These are phyloP conservation scores for Drosophila orena DNA, from an alignment of 1,140 invertebrate genomes.

Conservation along the genomic window DNA sequence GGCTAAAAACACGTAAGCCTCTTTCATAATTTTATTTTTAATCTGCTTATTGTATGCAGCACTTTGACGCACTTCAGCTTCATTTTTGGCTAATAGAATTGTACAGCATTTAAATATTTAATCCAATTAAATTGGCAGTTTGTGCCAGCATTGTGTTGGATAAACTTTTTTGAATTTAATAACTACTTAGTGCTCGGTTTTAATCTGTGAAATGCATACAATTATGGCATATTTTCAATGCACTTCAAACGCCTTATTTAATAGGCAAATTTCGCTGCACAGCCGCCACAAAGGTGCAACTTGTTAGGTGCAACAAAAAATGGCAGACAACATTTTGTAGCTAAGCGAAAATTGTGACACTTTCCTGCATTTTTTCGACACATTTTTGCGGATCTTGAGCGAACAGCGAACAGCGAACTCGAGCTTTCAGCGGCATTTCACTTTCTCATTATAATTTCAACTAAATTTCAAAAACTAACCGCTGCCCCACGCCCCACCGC, in stretches of 20 bases:
- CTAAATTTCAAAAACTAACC: slow-evolving; percentile 58
- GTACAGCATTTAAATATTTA: not conserved
- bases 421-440: slow-evolving; percentile 11
- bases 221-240: too few relatives aligned
- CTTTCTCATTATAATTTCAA: slow-evolving; percentile 63
- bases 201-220: too few relatives aligned
- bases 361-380: not conserved
- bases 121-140: not conserved
- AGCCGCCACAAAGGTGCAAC: too few relatives aligned
- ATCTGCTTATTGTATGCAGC: not conserved
- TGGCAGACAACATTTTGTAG: too few relatives aligned
- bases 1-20: not conserved
- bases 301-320: not conserved
- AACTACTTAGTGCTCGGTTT: too few relatives aligned
- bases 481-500: slow-evolving; percentile 2
- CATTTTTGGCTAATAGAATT: not conserved
- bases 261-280: not conserved
- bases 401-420: not conserved
- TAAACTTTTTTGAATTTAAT: not conserved
- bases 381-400: not conserved
- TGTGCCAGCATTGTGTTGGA: not conserved
- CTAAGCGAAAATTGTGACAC: not conserved
- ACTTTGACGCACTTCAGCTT: not conserved
- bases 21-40: not conserved
- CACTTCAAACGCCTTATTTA: not conserved